Percentiles rank a stretch among this genome's conserved stretches.
phyloP scores from a whole-genome alignment of 2,113 vertebrate genomes.

The Cinclus mexicanus region DNA sequence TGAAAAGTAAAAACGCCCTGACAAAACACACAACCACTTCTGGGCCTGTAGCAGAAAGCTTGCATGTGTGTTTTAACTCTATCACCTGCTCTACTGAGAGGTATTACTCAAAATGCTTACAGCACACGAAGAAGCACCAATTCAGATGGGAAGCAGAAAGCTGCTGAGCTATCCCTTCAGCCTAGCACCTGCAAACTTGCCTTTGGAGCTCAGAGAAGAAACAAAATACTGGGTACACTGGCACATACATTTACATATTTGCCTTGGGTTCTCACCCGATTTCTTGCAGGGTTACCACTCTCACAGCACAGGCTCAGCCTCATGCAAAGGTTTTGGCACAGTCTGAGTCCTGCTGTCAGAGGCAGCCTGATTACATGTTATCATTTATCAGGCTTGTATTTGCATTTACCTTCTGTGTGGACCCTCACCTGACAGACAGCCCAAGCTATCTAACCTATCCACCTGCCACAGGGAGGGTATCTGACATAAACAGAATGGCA shows the following conservation, averaged over 20 bases:
- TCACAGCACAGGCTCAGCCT: not conserved
- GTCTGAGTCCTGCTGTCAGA: not conserved
- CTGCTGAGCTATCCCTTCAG: not conserved
- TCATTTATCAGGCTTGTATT: not conserved
- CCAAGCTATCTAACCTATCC: not conserved
- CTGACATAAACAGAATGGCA: not conserved
- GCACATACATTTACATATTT: not conserved
- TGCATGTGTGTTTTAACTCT: not conserved
- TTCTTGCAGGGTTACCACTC: not conserved
- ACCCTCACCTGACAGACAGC: not conserved
- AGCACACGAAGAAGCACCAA: not conserved
- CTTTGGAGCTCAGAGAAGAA: not conserved
- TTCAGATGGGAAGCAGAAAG: not conserved
- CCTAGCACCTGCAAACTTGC: not conserved
- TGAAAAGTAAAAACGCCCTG: not conserved
- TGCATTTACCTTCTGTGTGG: not conserved
- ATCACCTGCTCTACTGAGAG: not conserved
- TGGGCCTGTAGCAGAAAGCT: not conserved
- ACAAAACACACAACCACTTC: not conserved
- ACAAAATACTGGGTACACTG: not conserved
- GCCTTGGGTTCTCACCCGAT: not conserved
- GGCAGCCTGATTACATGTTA: not conserved
- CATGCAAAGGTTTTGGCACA: not conserved
- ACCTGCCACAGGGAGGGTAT: not conserved
- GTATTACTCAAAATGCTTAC: not conserved